Base-by-base conservation (phyloP, 2,888 invertebrate species). In the Spilosoma lubricipeda region DNA sequence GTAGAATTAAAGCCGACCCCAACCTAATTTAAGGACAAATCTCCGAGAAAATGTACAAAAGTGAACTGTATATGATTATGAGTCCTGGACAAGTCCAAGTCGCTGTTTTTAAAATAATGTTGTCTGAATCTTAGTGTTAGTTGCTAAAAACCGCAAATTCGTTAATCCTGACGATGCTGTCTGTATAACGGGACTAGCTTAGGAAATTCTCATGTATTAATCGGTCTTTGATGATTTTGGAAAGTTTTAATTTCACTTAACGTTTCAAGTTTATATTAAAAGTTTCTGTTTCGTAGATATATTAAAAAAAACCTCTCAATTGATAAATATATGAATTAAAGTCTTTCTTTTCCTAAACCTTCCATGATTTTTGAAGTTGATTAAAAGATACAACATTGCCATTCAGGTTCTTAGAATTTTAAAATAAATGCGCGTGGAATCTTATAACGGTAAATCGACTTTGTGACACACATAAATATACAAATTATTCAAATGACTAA, bases 391-490 rank as follows among this genome's bases (percentile, higher is more conserved):
- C 15, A 72, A 75, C 42, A 71, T 42, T 33, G 67, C 73, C 64
- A 45, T 64, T 74, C 72, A 80, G 71, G 68, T 52, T n/a, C 52
- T 23, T 48, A 56, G 64, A 76, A 74, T 76, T 72, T 73, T 74
- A 74, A 67, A 71, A 65, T 67, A 67, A 73, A 63, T 67, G 63
- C 33, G 20, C 63, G 59, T 30, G 59, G 73, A 76, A 73, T 83
- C 72, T 66, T 70, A 67, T 64, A 82, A 83, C 82, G 81, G 82
- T 79, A 79, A 30, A 15, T 18, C 63, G 30, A 63, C 30, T 30
- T 63, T 69, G 52, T 81, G 83, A 64, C 83, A 82, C 36, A 83
- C 74, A 69, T 80, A 73, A 71, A 65, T 73, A 48, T 71, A 76
- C 71, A 65, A 83, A 76, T 74, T 68, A 75, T 77, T 80, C 68